Conservation (phyloP, 2,113 vertebrate species). For the Solenodon paradoxus region DNA sequence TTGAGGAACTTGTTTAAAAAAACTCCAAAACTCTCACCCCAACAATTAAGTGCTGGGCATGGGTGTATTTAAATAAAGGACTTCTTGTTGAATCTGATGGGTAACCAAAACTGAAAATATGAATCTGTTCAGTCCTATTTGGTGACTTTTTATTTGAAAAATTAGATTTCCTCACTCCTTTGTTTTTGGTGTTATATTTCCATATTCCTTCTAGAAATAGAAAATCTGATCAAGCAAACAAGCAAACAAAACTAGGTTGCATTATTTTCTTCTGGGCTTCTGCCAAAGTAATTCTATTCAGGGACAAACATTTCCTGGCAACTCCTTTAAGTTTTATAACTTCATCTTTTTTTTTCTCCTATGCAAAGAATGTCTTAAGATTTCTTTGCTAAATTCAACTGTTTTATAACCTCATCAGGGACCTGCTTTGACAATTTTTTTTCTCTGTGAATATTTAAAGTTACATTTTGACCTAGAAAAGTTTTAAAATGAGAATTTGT, state of each 20-base stretch:
- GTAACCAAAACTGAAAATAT: background rate
- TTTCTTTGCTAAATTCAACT: background rate
- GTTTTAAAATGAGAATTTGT: background rate
- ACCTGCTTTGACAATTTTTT: background rate
- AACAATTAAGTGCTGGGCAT: background rate
- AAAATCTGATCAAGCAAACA: background rate
- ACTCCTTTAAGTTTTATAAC: background rate
- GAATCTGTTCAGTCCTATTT: background rate
- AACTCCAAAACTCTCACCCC: background rate
- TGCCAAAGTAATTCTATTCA: background rate
- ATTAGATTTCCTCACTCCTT: conserved; percentile 28
- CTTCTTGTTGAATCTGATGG: background rate
- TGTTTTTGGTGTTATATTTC: background rate
- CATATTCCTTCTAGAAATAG: background rate
- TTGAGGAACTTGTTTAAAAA: background rate
- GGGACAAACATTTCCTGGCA: background rate
- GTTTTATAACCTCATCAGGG: background rate
- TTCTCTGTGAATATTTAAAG: background rate
- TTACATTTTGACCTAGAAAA: conserved; percentile 22
- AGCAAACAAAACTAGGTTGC: background rate
- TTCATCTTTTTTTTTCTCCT: background rate
- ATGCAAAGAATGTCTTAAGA: background rate
- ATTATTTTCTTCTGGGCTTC: background rate
- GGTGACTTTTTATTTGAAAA: conserved; percentile 41
- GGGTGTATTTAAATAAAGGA: background rate